Evolutionary conservation across 2,888 invertebrate species (phyloP), one percentile per base, ranked within the genome.

Genomic region (Coleophora deauratella): DNA sequence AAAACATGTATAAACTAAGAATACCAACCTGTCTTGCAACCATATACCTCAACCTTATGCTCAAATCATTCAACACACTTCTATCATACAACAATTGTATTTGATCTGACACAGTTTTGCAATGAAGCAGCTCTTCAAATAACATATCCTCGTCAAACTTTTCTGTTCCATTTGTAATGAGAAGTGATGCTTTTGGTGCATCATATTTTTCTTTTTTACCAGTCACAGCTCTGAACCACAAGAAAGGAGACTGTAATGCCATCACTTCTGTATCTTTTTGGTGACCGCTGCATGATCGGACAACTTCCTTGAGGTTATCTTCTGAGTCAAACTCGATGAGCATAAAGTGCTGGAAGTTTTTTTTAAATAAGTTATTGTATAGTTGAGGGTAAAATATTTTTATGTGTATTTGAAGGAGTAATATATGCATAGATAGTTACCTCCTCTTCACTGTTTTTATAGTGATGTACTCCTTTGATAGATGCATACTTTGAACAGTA

Each of bases 41-140:
- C 52, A 94, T 75, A 70, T 91, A 97, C 45, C 96, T 86, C 50
- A 96, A 69, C 40, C 95, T 86, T 1, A 86, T 78, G 10, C 92
- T 93, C 13, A 94, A 67, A 54, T 96, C 95, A 67, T 90, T 91
- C 28, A 96, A 68, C 49, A 84, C 87, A 2, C 91, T 91, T 21
- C 65, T 63, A 33, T 89, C 69, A 66, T 93, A 87, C 12, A 95
- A 63, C 14, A 77, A 40, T 37, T 78, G 64, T 60, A 96, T 91
- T 78, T 95, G 94, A 21, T 91, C 86, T 0, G 92, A 90, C 45
- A 91, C 84, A 44, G 75, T 72, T 48, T 78, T 55, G 51, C 87
- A 86, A 10, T 70, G 66, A n/a, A 59, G 52, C 27, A 93, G 59
- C n/a, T 82, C 59, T 8, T 76, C 66, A 40, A 62, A 72, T 0